Base-by-base conservation (phyloP, 1,140 invertebrate species). In the Rhagoletis zephyria region DNA sequence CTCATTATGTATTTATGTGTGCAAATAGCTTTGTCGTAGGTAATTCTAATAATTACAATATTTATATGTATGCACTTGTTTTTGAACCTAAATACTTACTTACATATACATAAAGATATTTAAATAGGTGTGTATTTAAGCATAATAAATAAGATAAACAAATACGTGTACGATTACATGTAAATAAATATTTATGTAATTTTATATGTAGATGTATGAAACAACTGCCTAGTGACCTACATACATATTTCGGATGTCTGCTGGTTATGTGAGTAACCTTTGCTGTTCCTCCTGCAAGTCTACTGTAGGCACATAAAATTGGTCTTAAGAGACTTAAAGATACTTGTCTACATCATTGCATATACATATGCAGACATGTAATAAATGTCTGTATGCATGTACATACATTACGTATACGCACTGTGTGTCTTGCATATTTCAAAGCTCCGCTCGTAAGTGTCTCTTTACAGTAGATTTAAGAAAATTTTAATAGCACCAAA, bases 1-100 rank as follows among this genome's bases (percentile, higher is more conserved):
- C 45, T 6, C 4, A 51, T 74, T 74, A 74, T 74, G 45, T 30
- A 30, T 30, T 30, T 30, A 30, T 74, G 45, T 74, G 45, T 48
- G 42, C 16, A 74, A 74, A 74, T 42, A 51, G 40, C 16, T 16
- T 74, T 51, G 12, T 74, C 12, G 7, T 74, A 12, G 45, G 70
- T 48, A 14, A 74, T 74, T 74, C 6, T 74, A 74, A 51, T 74
- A 74, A 74, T 45, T 48, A 45, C 3, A 67, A 67, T 42, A 74
- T 16, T 30, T 74, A 74, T 74, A 74, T 74, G 14, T 42, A 19
- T 74, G 14, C 1, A 14, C 10, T 56, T 56, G 51, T 56, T 56
- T 56, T 30, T 30, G 30, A 30, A 56, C 10, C 51, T 56, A 56
- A 56, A 56, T 56, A 5, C 5, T 5, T 56, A 56, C 10, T 5